Evolutionary conservation across 2,888 invertebrate species (phyloP).

Genomic region (Cactoblastis cactorum): DNA sequence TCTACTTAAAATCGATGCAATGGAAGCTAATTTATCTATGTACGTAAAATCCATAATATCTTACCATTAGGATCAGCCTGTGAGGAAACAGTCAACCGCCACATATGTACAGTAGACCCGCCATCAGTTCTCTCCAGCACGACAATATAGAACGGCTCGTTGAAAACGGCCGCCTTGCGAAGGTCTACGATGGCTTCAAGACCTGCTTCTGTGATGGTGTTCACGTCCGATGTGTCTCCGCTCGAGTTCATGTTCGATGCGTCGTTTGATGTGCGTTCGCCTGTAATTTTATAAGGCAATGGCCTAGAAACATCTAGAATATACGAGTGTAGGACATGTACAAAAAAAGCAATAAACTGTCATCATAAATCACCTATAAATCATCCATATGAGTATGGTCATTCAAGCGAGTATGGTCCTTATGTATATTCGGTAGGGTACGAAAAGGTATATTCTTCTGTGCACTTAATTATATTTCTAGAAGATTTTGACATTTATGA

Average conservation of each 20-base stretch:
- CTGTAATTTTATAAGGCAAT: constrained; percentile 28
- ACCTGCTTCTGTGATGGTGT: constrained; percentile 81
- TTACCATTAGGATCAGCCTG: constrained; percentile 73
- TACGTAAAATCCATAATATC: background rate
- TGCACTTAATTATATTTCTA: no score
- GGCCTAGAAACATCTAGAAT: no score
- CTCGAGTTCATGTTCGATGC: constrained; percentile 51
- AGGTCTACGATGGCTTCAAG: constrained; percentile 94
- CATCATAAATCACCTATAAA: no score
- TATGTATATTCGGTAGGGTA: no score
- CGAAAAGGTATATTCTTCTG: no score
- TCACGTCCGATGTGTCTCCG: constrained; percentile 51
- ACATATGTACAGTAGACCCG: constrained; percentile 95
- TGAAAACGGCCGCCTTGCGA: constrained; percentile 90
- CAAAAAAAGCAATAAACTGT: no score
- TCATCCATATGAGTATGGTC: no score
- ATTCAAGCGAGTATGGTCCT: no score
- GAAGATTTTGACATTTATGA: no score
- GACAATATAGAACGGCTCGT: constrained; percentile 97
- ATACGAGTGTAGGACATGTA: no score
- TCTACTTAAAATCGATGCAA: no score
- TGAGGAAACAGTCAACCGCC: constrained; percentile 95
- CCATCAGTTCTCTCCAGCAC: constrained; percentile 92
- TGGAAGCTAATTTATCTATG: no score
- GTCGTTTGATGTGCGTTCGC: constrained; percentile 56